Evolutionary conservation across 2,888 invertebrate genomes (phyloP).

Genomic region (Aphodius granarius): DNA sequence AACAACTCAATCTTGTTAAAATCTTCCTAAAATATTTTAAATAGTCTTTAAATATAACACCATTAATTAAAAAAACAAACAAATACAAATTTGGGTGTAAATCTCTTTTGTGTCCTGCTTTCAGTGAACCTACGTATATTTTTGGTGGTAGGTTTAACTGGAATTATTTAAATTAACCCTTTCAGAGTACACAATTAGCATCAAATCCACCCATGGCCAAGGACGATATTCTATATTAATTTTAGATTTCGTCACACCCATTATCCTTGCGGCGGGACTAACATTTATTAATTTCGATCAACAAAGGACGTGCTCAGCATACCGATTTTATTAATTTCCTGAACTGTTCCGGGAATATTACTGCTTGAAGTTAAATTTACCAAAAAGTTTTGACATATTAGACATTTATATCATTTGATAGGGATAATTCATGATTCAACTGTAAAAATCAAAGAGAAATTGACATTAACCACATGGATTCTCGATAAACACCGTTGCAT

Average conservation of each 20-base stretch:
- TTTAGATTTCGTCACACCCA: neutral
- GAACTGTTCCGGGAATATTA: neutral
- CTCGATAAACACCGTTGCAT: too few relatives aligned
- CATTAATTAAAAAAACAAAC: too few relatives aligned
- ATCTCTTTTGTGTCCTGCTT: neutral
- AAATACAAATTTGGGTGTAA: neutral
- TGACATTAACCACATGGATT: too few relatives aligned
- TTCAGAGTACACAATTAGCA: neutral
- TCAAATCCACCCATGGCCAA: neutral
- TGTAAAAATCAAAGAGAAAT: too few relatives aligned
- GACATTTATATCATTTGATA: too few relatives aligned
- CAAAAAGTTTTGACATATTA: too few relatives aligned
- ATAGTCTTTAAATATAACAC: too few relatives aligned
- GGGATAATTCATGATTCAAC: too few relatives aligned
- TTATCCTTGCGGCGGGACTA: neutral
- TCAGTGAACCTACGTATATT: neutral
- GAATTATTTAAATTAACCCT: neutral
- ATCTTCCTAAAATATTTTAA: too few relatives aligned
- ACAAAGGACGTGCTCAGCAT: neutral
- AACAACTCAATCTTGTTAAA: too few relatives aligned
- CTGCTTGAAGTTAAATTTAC: too few relatives aligned
- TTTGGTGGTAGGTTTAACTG: neutral
- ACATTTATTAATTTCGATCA: neutral
- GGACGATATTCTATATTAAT: neutral
- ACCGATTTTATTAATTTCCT: neutral